phyloP scores from a whole-genome alignment of 1,140 invertebrate genomes.

The Alviniconcha marisindica region DNA sequence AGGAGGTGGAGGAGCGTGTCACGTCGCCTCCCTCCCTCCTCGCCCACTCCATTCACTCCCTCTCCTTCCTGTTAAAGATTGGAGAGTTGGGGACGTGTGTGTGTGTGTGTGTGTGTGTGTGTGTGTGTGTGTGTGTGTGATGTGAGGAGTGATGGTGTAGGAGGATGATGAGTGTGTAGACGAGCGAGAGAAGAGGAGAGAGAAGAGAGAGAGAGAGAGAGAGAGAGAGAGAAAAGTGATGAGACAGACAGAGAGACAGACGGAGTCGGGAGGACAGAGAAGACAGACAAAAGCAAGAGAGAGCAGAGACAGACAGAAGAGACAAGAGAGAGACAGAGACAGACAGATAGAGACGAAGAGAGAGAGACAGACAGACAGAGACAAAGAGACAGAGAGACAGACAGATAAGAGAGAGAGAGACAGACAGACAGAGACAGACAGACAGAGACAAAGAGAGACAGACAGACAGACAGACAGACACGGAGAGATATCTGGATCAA shows the following conservation, averaged over 20 bases:
- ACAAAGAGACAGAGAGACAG: too few species aligned
- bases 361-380: background rate
- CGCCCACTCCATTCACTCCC: too few species aligned
- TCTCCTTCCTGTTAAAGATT: too few species aligned
- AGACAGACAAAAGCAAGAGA: background rate
- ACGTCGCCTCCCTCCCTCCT: too few species aligned
- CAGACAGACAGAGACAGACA: background rate
- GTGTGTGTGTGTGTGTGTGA: background rate
- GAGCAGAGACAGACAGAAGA: background rate
- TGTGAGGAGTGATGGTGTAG: too few species aligned
- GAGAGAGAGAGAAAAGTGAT: conserved; percentile 8
- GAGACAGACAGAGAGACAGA: background rate
- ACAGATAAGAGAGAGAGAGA: background rate
- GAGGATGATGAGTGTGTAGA: too few species aligned
- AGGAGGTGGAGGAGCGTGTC: too few species aligned
- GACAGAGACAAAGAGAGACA: background rate
- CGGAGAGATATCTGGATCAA: background rate
- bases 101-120: too few species aligned
- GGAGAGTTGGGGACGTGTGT: too few species aligned
- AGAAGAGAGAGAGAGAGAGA: background rate
- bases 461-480: background rate
- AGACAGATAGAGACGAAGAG: background rate
- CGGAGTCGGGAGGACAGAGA: background rate
- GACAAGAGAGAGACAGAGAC: background rate
- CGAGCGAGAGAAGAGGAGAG: background rate